A percentile compares a stretch with the other conserved stretches of the same genome.
These are phyloP conservation scores for Monodelphis domestica DNA, from an alignment of 2,797 vertebrate genomes.

Conservation along the genomic window DNA sequence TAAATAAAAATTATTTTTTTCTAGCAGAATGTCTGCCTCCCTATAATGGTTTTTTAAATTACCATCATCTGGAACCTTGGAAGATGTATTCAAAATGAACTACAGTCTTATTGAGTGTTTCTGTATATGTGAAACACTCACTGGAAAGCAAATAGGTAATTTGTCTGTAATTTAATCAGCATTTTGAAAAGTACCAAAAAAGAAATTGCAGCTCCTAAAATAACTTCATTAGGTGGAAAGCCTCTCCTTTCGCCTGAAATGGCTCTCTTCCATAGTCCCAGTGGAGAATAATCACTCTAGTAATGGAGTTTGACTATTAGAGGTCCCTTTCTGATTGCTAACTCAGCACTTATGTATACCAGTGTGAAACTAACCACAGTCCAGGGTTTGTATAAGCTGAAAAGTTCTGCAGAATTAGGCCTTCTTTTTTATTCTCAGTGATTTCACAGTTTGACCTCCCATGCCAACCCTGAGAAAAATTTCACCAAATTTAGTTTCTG, in stretches of 20 bases:
- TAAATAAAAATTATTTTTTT: constrained; percentile 55
- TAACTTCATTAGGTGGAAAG: background rate
- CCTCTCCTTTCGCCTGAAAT: background rate
- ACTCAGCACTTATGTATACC: constrained; percentile 2
- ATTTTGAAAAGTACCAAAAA: constrained; percentile 43
- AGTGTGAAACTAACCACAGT: background rate
- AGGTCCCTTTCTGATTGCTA: background rate
- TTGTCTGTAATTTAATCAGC: constrained; percentile 3
- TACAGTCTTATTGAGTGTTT: background rate
- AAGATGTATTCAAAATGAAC: background rate
- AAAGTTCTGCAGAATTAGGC: constrained; percentile 23
- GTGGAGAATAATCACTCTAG: background rate
- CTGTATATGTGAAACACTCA: background rate
- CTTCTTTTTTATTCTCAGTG: background rate
- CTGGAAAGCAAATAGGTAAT: constrained; percentile 55
- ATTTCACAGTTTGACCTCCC: constrained; percentile 26
- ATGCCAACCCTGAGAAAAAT: constrained; percentile 16
- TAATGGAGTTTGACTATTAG: background rate
- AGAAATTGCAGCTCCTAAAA: constrained; percentile 18
- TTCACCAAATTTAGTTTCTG: constrained; percentile 32
- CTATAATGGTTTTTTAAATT: constrained; percentile 10
- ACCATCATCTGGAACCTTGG: background rate
- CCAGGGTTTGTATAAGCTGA: constrained; percentile 21
- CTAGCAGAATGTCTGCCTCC: constrained; percentile 41
- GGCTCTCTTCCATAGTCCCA: background rate